Base-by-base conservation (phyloP, 2,888 invertebrate genomes). In the Orthosia cruda region DNA sequence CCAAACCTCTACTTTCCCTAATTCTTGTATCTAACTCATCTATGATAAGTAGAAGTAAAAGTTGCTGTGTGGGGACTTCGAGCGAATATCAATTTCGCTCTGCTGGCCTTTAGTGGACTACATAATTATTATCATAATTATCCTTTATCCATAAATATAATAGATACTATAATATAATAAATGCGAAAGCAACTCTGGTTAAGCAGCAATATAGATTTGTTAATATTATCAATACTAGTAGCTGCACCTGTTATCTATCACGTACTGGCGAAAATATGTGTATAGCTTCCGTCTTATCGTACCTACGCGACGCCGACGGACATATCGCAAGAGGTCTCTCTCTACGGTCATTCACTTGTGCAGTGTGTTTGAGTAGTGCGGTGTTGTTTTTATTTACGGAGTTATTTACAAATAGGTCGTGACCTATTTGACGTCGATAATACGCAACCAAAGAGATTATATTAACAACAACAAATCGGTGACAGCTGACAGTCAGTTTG, bases 341-440 rank as follows among this genome's bases (percentile, higher is more conserved):
- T 50, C 40, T 20, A 32, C 62, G 62, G 65, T 72, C 82, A 85
- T 82, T 82, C 70, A 74, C 66, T 74, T 61, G 74, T 59, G 66
- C 57, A 65, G 65, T 55, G 62, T 64, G 49, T 52, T 58, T n/a
- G 47, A 58, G 61, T 50, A 55, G 59, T 58, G 74, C 45, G 11
- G 75, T 71, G 68, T 65, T 47, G 13, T 61, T 16, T 49, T 63
- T 77, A 47, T 55, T 71, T 26, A 40, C 9, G 3, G 2, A 58
- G 16, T 52, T 62, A 70, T 52, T 71, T 77, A 49, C 40, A 61
- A 80, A 74, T 47, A 59, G 62, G 52, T 80, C n/a, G 57, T 63
- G 54, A 57, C 55, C 45, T 54, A 3, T 15, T 23, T 54, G 52
- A 77, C 74, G 73, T 62, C 57, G 23, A 9, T 18, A 40, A 67